A percentile compares a stretch with the other conserved stretches of the same genome.
Conservation (phyloP, 2,888 invertebrate genomes). For the Cryptocephalus primarius region DNA sequence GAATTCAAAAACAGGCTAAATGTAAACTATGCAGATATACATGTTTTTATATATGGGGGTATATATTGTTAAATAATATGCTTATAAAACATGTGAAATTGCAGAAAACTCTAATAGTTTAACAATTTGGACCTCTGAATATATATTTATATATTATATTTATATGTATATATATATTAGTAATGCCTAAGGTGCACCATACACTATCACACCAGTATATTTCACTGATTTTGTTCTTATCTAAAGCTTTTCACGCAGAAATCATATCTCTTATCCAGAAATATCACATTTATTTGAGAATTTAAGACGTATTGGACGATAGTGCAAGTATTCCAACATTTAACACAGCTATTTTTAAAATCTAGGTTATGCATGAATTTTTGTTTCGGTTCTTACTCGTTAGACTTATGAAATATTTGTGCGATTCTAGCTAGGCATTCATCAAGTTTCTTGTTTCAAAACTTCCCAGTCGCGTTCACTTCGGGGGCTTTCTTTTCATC, state of each 20-base stretch:
- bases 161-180: conserved; percentile 15
- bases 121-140: conserved; percentile 40
- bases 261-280: conserved; percentile 16
- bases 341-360: no score
- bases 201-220: conserved; percentile 27
- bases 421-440: no score
- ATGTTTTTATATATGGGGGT: conserved; percentile 31
- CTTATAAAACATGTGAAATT: conserved; percentile 41
- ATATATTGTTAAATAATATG: conserved; percentile 33
- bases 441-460: no score
- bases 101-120: conserved; percentile 39
- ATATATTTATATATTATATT: conserved; percentile 18
- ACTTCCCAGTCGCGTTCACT: no score
- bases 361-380: no score
- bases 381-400: no score
- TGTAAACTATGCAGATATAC: conserved; percentile 29
- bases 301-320: conserved; percentile 1
- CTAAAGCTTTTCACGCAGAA: conserved; percentile 9
- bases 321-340: no score
- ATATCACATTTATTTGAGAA: conserved; percentile 14
- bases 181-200: conserved; percentile 35
- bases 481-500: no score
- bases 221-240: conserved; percentile 20
- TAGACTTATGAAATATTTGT: no score
- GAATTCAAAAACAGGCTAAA: conserved; percentile 33